These are phyloP conservation scores for Chymomyza amoena DNA, from an alignment of 2,888 invertebrate genomes.

Conservation along the genomic window DNA sequence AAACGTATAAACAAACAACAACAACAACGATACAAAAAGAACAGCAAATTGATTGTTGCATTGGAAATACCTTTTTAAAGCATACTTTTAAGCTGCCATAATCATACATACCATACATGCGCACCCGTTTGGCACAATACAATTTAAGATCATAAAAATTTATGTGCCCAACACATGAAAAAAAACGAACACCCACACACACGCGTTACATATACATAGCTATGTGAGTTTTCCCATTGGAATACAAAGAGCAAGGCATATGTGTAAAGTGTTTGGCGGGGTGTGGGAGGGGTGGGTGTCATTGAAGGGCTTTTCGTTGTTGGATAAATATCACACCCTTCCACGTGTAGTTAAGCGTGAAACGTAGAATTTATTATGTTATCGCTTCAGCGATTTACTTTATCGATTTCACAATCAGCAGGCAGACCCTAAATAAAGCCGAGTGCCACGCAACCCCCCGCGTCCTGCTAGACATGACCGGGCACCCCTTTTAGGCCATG, in stretches of 20 bases:
- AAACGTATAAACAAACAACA: constrained; percentile 37
- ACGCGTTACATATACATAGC: neutral
- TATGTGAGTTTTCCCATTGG: constrained; percentile 10
- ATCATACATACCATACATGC: constrained; percentile 7
- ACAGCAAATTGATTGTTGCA: constrained; percentile 65
- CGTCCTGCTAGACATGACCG: neutral
- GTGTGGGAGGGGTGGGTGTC: neutral
- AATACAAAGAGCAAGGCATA: constrained; percentile 1
- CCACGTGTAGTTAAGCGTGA: constrained; percentile 61
- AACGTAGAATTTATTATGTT: constrained; percentile 71
- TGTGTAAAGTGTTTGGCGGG: neutral
- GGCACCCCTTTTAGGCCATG: neutral
- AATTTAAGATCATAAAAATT: constrained; percentile 71
- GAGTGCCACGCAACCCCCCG: neutral
- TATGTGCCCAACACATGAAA: constrained; percentile 24
- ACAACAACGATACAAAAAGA: constrained; percentile 22
- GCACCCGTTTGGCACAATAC: neutral
- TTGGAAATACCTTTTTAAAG: constrained; percentile 32
- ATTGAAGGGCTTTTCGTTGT: neutral
- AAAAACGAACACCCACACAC: neutral
- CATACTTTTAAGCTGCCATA: constrained; percentile 24
- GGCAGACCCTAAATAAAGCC: constrained; percentile 15
- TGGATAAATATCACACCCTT: neutral
- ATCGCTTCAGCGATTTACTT: constrained; percentile 72
- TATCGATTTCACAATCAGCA: constrained; percentile 72